Base-by-base conservation (phyloP, 2,888 invertebrate species). In the Spialia ferax region DNA sequence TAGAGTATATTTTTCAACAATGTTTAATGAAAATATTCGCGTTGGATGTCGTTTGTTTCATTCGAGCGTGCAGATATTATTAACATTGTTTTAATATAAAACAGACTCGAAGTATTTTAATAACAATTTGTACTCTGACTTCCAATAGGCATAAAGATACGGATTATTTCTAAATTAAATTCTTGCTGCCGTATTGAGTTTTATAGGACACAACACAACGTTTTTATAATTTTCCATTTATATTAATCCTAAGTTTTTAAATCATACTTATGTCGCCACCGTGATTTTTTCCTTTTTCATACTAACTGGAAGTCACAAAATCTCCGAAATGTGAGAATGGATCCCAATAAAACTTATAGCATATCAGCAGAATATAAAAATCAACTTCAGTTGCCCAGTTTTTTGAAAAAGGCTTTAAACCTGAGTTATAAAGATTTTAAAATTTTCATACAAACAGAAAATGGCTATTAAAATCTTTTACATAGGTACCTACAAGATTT, bases 71-170 rank as follows among this genome's bases (percentile, higher is more conserved):
- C 23, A 72, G 71, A 74, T 71, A 50, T 18, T 50, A 22, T n/a
- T 63, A 18, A 20, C 52, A 71, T 62, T 69, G 56, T 69, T 72
- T 38, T 54, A 69, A 70, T 74, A 69, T 75, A 69, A 65, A 75
- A 76, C 73, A 79, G 74, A 82, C 79, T 73, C 75, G 76, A 87
- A 86, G 84, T 85, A 87, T 88, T 88, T 87, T 84, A 85, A 86
- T 85, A 84, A 86, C 77, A 81, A 77, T 75, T 79, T 80, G 76
- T 78, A 74, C 71, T 77, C 69, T 69, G 77, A 79, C 74, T 76
- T 73, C 62, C 69, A 75, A 73, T 70, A 76, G 73, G 74, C 73
- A 76, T 73, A 72, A 73, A 61, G 56, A 70, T 57, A 68, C 68
- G 62, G 64, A 69, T 72, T 71, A 72, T 32, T 66, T 63, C 70